These are phyloP conservation scores for Regulus satrapa DNA, from an alignment of 2,113 vertebrate species.

Conservation along the genomic window DNA sequence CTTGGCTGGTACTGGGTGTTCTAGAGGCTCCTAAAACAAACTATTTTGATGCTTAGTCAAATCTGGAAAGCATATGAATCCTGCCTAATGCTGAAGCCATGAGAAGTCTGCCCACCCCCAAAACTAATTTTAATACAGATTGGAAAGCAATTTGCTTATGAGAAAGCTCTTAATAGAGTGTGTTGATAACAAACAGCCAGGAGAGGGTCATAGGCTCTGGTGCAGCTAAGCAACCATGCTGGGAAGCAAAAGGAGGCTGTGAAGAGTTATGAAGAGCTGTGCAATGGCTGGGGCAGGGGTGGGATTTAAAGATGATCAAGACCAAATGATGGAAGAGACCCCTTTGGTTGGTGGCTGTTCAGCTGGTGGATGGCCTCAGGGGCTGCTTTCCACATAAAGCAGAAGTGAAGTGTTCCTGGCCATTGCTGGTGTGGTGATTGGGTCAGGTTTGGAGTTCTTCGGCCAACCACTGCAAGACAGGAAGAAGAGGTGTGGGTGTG, in stretches of 20 bases:
- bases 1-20: neutral
- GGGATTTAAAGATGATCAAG: neutral
- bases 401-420: neutral
- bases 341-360: neutral
- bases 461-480: neutral
- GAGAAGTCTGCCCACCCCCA: neutral
- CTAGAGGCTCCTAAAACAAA: neutral
- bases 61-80: neutral
- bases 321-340: neutral
- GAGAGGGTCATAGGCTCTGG: neutral
- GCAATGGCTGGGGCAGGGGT: neutral
- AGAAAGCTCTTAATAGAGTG: neutral
- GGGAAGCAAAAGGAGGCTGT: neutral
- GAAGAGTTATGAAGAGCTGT: neutral
- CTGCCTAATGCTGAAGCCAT: neutral
- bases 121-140: constrained; percentile 19
- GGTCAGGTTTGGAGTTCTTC: neutral
- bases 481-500: neutral
- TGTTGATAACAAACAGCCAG: neutral
- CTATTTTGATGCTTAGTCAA: neutral
- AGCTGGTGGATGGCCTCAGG: neutral
- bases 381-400: neutral
- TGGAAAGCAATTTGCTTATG: neutral
- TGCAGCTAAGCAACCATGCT: neutral
- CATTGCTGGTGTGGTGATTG: neutral